phyloP scores from a whole-genome alignment of 2,113 vertebrate genomes.

The Paedocypris sp. region DNA sequence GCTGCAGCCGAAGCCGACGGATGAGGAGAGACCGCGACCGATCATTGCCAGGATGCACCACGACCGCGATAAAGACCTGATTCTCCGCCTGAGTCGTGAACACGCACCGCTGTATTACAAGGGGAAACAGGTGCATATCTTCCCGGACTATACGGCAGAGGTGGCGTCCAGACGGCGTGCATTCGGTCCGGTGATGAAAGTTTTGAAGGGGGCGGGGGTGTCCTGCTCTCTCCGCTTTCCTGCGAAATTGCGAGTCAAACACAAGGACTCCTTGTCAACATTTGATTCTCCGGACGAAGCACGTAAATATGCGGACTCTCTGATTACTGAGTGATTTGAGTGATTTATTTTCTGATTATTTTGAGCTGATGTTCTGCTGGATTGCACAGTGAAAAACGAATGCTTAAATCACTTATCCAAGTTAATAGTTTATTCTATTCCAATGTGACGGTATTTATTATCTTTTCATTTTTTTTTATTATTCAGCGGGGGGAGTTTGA shows the following conservation, averaged over 20 bases:
- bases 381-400: neutral
- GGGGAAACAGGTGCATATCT: neutral
- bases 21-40: neutral
- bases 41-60: neutral
- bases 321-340: neutral
- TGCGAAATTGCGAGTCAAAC: neutral
- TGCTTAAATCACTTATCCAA: neutral
- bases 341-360: neutral
- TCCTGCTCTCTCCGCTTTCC: neutral
- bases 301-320: neutral
- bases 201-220: neutral
- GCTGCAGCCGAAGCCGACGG: neutral
- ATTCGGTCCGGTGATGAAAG: neutral
- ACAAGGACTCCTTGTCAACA: neutral
- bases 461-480: neutral
- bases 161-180: neutral
- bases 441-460: neutral
- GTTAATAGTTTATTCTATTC: neutral
- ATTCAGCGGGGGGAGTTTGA: neutral
- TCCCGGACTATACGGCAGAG: neutral
- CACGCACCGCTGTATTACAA: neutral
- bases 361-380: neutral
- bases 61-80: neutral
- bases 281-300: neutral
- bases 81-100: neutral